Evolutionary conservation across 2,797 vertebrate genomes (phyloP).

Genomic region (Takifugu ocellatus): DNA sequence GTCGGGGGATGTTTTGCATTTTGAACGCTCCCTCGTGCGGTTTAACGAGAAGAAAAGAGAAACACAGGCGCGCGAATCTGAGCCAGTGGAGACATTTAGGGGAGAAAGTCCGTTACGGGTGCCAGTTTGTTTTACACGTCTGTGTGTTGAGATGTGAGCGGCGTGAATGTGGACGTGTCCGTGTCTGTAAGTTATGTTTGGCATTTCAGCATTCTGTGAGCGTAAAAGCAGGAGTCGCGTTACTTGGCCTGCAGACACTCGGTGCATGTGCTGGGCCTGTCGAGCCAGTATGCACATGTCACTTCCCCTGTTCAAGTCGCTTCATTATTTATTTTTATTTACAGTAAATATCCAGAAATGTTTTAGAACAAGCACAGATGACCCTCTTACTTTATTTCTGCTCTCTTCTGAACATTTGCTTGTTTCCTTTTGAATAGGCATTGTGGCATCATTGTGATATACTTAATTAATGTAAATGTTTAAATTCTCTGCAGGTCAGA

Average conservation of each 20-base stretch:
- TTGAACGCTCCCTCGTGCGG: too few relatives aligned
- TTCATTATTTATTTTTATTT: neutral
- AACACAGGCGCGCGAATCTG: slow-evolving; percentile 21
- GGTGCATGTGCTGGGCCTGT: slow-evolving; percentile 39
- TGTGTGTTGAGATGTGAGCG: slow-evolving; percentile 56
- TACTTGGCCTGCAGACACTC: slow-evolving; percentile 49
- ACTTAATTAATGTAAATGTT: slow-evolving; percentile 41
- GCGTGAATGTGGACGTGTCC: slow-evolving; percentile 48
- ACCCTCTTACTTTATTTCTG: neutral
- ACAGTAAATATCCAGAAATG: neutral
- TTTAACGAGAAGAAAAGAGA: neutral
- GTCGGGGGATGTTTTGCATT: too few relatives aligned
- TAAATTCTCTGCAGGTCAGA: slow-evolving; percentile 82
- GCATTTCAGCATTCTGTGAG: slow-evolving; percentile 64
- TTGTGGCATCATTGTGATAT: slow-evolving; percentile 29
- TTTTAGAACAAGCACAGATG: slow-evolving; percentile 3
- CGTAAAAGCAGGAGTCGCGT: slow-evolving; percentile 58
- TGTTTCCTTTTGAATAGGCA: slow-evolving; percentile 65
- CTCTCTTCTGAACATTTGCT: slow-evolving; percentile 38
- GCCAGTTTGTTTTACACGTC: slow-evolving; percentile 61
- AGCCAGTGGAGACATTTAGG: slow-evolving; percentile 53
- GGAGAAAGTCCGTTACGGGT: slow-evolving; percentile 65
- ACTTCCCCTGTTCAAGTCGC: slow-evolving; percentile 19
- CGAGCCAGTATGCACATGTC: slow-evolving; percentile 26
- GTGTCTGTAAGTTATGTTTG: slow-evolving; percentile 54